These are phyloP conservation scores for Prunella strophiata DNA, from an alignment of 2,797 vertebrate genomes.

Conservation along the genomic window DNA sequence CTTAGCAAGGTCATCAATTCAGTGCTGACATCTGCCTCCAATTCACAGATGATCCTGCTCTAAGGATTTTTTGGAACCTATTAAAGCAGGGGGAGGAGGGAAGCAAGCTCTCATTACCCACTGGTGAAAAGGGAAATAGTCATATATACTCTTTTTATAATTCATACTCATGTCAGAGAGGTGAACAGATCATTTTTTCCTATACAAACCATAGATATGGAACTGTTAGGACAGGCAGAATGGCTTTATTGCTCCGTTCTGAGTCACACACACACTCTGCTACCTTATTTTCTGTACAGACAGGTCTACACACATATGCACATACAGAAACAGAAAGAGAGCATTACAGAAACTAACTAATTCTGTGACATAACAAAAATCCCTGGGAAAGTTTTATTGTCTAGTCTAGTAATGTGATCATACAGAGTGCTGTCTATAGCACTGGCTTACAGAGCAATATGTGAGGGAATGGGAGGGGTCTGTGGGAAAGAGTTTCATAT, in stretches of 20 bases:
- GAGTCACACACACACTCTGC: fast-evolving
- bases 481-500: background rate
- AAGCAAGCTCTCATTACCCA: background rate
- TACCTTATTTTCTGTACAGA: background rate
- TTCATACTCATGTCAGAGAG: background rate
- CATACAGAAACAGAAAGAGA: background rate
- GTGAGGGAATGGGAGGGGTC: background rate
- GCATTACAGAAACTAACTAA: background rate
- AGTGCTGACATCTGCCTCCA: background rate
- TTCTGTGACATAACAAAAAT: background rate
- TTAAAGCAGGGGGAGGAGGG: background rate
- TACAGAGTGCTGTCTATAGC: background rate
- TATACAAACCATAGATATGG: background rate
- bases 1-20: background rate
- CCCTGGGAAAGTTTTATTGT: background rate
- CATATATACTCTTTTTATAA: background rate
- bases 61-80: background rate
- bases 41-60: background rate
- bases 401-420: background rate
- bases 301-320: background rate
- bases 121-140: background rate
- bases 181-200: background rate
- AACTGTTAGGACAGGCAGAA: background rate
- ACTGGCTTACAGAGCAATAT: background rate
- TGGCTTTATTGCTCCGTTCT: fast-evolving